These are phyloP conservation scores for Vidua chalybeata DNA, from an alignment of 2,113 vertebrate genomes.

Conservation along the genomic window DNA sequence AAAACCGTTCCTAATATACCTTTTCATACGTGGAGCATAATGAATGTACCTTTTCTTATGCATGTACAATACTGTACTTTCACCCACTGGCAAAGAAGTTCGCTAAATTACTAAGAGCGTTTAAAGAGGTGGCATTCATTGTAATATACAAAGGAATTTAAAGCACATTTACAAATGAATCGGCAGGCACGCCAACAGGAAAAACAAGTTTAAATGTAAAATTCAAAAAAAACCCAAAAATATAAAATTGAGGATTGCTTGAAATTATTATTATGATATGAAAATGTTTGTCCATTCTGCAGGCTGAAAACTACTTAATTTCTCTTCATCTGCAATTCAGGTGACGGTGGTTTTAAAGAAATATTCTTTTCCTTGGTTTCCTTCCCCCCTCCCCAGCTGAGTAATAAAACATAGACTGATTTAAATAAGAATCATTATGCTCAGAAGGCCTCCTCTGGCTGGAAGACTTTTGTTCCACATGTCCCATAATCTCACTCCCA, in stretches of 20 bases:
- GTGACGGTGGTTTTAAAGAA: constrained; percentile 50
- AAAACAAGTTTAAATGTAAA: constrained; percentile 53
- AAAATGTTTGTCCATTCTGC: constrained; percentile 60
- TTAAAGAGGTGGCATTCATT: constrained; percentile 69
- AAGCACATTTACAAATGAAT: constrained; percentile 71
- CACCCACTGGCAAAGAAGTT: constrained; percentile 67
- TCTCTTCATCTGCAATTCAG: constrained; percentile 56
- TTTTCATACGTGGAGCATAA: constrained; percentile 60
- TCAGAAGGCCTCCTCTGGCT: constrained; percentile 70
- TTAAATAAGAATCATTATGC: constrained; percentile 73
- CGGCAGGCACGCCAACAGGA: constrained; percentile 55
- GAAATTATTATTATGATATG: constrained; percentile 13
- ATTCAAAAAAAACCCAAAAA: neutral
- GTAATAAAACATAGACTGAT: constrained; percentile 71
- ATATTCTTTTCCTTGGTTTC: constrained; percentile 38
- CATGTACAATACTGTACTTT: constrained; percentile 71
- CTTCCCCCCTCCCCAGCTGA: constrained; percentile 58
- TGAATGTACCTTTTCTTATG: constrained; percentile 70
- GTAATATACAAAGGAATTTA: constrained; percentile 70
- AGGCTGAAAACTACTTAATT: constrained; percentile 44
- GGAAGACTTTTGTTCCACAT: constrained; percentile 65
- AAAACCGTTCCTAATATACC: constrained; percentile 58
- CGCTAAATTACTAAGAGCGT: constrained; percentile 64
- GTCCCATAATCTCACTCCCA: constrained; percentile 61
- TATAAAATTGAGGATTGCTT: constrained; percentile 6